Base-by-base conservation (phyloP, 2,888 invertebrate genomes). In the Drosophila testacea region DNA sequence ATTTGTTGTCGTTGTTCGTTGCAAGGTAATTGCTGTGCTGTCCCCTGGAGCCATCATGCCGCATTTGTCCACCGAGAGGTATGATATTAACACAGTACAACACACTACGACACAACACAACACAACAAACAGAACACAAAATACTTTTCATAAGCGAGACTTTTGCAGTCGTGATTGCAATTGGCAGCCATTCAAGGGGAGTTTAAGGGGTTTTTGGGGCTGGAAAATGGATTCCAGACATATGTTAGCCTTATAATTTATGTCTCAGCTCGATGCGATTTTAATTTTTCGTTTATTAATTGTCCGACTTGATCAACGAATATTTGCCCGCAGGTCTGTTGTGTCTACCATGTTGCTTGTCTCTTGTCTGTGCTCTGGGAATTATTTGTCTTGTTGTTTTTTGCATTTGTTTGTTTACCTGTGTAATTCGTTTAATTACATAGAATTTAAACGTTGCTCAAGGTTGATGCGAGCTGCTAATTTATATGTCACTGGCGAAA, bases 401-500 rank as follows among this genome's bases (percentile, higher is more conserved):
- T 36, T 9, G 48, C 38, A 27, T 48, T 66, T 57, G 66, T 55
- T 77, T 64, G 60, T 64, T 67, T 71, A 36, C 34, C 60, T 64
- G 59, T 70, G 75, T 80, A 88, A 89, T 89, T 85, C 69, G 71
- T 76, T 85, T 89, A 85, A 85, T 85, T 89, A 73, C 88, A 77
- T 84, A 86, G 88, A 84, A 79, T 75, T 74, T 69, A 68, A 74
- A 73, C 46, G 78, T 68, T 38, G 78, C 69, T 75, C 86, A 89
- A 89, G 84, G 88, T 88, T 83, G 81, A 42, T 62, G 42, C 51
- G 55, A 52, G 60, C 77, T 65, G 83, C 77, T 79, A 85, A 89
- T 84, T 89, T 84, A 83, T 85, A 79, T 85, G 85, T 83, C 89
- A 90, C 85, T 83, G 86, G 82, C 80, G 64, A 88, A 90, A 90